Evolutionary conservation across 1,140 invertebrate species (phyloP).

Genomic region (Ceratina australensis): DNA sequence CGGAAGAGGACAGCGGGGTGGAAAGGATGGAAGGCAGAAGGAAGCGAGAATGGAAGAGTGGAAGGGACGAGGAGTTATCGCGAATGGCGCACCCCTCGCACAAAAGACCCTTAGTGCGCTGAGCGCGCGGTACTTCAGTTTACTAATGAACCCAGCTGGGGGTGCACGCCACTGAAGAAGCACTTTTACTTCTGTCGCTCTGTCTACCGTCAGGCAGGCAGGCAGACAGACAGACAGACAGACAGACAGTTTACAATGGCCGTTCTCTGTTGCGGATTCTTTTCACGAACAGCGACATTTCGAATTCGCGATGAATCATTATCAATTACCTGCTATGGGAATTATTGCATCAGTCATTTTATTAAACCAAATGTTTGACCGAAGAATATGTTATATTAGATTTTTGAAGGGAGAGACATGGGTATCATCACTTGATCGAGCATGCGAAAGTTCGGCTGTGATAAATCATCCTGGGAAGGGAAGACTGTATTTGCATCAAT

Average conservation of each 20-base stretch:
- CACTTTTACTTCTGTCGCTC: conserved; percentile 75
- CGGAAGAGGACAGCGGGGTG: too few relatives aligned
- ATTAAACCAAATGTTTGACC: too few relatives aligned
- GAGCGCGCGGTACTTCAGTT: conserved; percentile 71
- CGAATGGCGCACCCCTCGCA: conserved; percentile 61
- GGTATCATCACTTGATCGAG: too few relatives aligned
- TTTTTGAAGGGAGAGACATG: too few relatives aligned
- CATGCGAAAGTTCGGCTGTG: background rate
- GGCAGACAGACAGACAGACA: conserved; percentile 58
- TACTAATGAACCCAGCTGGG: conserved; percentile 76
- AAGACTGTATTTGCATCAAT: conserved; percentile 19
- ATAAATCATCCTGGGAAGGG: conserved; percentile 25
- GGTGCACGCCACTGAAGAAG: conserved; percentile 68
- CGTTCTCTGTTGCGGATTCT: conserved; percentile 50
- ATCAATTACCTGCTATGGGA: too few relatives aligned
- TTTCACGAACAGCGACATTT: background rate
- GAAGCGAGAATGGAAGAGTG: conserved; percentile 17
- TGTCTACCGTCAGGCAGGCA: conserved; percentile 65
- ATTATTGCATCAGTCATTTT: too few relatives aligned
- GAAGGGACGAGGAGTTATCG: conserved; percentile 62
- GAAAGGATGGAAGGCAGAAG: conserved; percentile 4
- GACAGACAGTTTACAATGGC: conserved; percentile 56
- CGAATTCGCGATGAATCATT: too few relatives aligned
- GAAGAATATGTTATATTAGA: too few relatives aligned
- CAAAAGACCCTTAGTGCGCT: conserved; percentile 68